These are phyloP conservation scores for Eudyptes chrysolophus DNA, from an alignment of 2,113 vertebrate species.

Conservation along the genomic window DNA sequence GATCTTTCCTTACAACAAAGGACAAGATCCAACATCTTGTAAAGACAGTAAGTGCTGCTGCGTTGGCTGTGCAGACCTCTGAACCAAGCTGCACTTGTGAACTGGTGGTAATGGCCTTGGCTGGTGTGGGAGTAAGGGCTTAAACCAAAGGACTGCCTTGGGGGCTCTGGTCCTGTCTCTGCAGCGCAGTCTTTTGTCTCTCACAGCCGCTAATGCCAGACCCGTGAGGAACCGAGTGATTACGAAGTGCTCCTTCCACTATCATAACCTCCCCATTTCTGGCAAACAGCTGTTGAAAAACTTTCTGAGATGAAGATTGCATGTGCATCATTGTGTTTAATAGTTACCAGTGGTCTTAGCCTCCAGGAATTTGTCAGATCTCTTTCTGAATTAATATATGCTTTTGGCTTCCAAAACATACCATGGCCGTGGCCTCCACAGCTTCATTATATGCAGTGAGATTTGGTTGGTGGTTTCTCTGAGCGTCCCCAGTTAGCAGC, in stretches of 20 bases:
- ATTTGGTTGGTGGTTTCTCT: neutral
- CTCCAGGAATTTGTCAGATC: neutral
- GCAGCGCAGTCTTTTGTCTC: neutral
- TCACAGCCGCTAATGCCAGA: rapidly evolving
- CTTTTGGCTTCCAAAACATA: neutral
- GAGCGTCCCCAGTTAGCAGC: rapidly evolving
- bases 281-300: neutral
- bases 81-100: neutral
- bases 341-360: neutral
- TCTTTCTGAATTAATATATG: neutral
- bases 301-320: neutral
- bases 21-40: neutral
- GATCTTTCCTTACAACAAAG: neutral
- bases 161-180: neutral
- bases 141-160: neutral
- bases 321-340: neutral
- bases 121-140: neutral
- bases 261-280: neutral
- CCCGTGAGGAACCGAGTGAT: rapidly evolving
- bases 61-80: neutral
- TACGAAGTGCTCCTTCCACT: neutral
- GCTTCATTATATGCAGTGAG: neutral
- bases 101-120: neutral
- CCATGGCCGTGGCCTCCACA: neutral
- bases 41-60: neutral